Base-by-base conservation (phyloP, 2,888 invertebrate species). In the Pseudeuparius sepicola region DNA sequence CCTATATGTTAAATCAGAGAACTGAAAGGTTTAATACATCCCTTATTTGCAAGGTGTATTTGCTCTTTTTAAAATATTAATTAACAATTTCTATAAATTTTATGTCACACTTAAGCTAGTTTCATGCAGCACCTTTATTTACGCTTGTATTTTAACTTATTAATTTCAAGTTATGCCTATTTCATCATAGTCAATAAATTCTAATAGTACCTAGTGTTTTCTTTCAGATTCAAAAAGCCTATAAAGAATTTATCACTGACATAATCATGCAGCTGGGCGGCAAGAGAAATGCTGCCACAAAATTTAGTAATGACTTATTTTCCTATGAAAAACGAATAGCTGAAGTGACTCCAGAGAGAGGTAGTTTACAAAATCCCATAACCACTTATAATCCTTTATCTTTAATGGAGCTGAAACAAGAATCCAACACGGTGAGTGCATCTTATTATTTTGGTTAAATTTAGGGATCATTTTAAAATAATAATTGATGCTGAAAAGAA, bases 301-400 rank as follows among this genome's bases (percentile, higher is more conserved):
- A 57, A 40, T 71, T 70, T 53, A 64, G 66, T 14, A 61, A 63
- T 9, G 66, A 69, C 43, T 63, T 71, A 39, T 70, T 67, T 46
- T 60, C 60, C 41, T 71, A 68, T 49, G 71, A 73, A 50, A 67
- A 65, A 50, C 52, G 71, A 15, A 61, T 73, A 6, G 70, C 70
- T 1, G 68, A 69, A 52, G 58, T 67, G 6, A 65, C 63, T 4
- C 68, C 68, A 1, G 53, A 55, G 34, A 45, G 49, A 10, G 47
- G 41, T 9, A 52, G 52, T 9, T 37, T 61, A 26, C 48, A 52
- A 24, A 58, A 65, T 50, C 65, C 65, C 0, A 49, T 64, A 5
- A 47, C 50, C 9, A 59, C 60, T 3, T 60, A 61, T 34, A 59
- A 61, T 36, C 53, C 59, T 7, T 47, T 63, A 24, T 59, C 59